phyloP scores from a whole-genome alignment of 1,140 invertebrate species.

The Aradophagus sp. region DNA sequence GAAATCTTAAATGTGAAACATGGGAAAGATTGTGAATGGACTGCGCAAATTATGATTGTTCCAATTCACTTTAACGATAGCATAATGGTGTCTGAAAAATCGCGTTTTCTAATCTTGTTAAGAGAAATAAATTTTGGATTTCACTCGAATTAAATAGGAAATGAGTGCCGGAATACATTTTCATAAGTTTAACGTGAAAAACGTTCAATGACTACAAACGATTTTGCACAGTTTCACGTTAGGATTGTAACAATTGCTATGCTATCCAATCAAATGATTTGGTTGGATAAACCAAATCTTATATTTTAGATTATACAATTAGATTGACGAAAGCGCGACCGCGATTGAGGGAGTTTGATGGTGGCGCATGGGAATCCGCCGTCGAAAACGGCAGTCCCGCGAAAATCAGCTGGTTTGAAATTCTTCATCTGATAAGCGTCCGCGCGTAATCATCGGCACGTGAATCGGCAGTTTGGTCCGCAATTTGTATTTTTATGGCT shows the following conservation, averaged over 20 bases:
- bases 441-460: slow-evolving; percentile 50
- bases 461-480: slow-evolving; percentile 55
- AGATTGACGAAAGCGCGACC: slow-evolving; percentile 24
- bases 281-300: too few species aligned
- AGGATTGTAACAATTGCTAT: too few species aligned
- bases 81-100: slow-evolving; percentile 33
- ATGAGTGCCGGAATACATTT: too few species aligned
- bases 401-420: slow-evolving; percentile 42
- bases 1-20: slow-evolving; percentile 50
- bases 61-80: slow-evolving; percentile 35
- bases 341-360: slow-evolving; percentile 37
- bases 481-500: slow-evolving; percentile 48
- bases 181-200: too few species aligned
- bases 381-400: slow-evolving; percentile 17
- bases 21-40: slow-evolving; percentile 42
- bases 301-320: slow-evolving; percentile 24
- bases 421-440: slow-evolving; percentile 52
- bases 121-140: background rate
- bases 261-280: too few species aligned
- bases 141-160: background rate
- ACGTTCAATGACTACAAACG: too few species aligned
- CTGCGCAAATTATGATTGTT: slow-evolving; percentile 45
- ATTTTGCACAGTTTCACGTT: too few species aligned
- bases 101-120: slow-evolving; percentile 26
- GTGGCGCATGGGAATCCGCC: slow-evolving; percentile 33